Evolutionary conservation across 2,888 invertebrate species (phyloP).

Genomic region (Epinotia bilunana): DNA sequence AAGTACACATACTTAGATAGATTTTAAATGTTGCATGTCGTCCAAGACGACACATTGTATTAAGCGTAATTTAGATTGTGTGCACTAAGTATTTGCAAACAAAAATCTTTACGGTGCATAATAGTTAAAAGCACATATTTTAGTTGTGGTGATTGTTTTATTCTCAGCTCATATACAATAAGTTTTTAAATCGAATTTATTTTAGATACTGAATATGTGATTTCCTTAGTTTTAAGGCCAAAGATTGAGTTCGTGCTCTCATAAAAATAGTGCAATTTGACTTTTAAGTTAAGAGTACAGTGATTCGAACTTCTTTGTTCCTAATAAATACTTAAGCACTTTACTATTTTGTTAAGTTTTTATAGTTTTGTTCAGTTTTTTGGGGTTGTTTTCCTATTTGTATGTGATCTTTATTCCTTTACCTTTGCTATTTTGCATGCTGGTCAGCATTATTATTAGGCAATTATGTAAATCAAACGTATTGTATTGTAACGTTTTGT

Average conservation of each 20-base stretch:
- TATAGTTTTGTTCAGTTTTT: constrained; percentile 51
- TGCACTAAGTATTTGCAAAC: constrained; percentile 49
- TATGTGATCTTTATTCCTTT: constrained; percentile 52
- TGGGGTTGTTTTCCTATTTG: constrained; percentile 60
- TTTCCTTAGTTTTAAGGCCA: constrained; percentile 75
- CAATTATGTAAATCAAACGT: constrained; percentile 30
- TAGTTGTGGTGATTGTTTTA: constrained; percentile 61
- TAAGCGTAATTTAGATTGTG: constrained; percentile 50
- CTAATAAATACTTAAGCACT: constrained; percentile 57
- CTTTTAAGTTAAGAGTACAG: constrained; percentile 61
- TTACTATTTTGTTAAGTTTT: constrained; percentile 62
- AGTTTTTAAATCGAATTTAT: constrained; percentile 69
- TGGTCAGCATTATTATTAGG: constrained; percentile 57
- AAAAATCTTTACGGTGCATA: constrained; percentile 45
- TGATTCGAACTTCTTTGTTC: constrained; percentile 51
- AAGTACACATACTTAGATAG: constrained; percentile 53
- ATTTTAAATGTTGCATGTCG: constrained; percentile 63
- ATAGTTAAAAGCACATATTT: constrained; percentile 50
- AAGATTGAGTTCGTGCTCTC: constrained; percentile 71
- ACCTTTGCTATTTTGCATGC: constrained; percentile 67
- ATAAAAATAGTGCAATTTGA: constrained; percentile 74
- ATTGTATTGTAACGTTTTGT: background rate
- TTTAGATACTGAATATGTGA: constrained; percentile 67
- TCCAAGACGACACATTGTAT: constrained; percentile 53
- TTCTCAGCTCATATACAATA: constrained; percentile 55